Evolutionary conservation across 2,888 invertebrate genomes (phyloP).

Genomic region (Lottia scabra): DNA sequence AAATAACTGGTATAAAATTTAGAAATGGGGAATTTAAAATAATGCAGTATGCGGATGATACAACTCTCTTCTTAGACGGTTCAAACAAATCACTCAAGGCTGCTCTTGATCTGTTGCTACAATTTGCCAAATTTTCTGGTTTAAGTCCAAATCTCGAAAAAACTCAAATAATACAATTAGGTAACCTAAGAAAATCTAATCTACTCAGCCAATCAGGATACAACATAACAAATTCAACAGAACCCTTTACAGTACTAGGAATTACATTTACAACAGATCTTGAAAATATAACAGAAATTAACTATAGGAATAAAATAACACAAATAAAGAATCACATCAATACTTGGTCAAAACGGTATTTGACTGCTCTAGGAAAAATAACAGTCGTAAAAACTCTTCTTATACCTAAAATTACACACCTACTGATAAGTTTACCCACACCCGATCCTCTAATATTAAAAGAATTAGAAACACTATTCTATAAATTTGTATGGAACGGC

Average conservation of each 20-base stretch:
- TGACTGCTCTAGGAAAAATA: neutral
- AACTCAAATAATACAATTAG: constrained; percentile 8
- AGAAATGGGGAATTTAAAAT: constrained; percentile 5
- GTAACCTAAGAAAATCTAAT: neutral
- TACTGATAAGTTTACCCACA: neutral
- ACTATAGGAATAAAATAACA: neutral
- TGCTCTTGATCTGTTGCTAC: constrained; percentile 3
- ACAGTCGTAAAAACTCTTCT: neutral
- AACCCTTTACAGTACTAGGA: neutral
- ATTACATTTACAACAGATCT: constrained; percentile 1
- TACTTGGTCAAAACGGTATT: neutral
- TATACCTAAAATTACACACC: too few species aligned
- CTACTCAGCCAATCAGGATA: too few species aligned
- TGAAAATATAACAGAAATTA: too few species aligned
- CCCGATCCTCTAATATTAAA: neutral
- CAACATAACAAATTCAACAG: neutral
- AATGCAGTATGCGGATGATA: constrained; percentile 18
- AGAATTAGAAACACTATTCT: neutral
- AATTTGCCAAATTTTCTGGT: too few species aligned
- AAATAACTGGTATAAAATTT: constrained; percentile 11
- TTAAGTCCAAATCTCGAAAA: constrained; percentile 9
- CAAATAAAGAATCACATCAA: neutral
- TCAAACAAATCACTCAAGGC: constrained; percentile 5
- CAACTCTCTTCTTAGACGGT: constrained; percentile 10
- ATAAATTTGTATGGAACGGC: constrained; percentile 1